Percentiles rank a stretch among this genome's conserved stretches.
Evolutionary conservation across 2,888 invertebrate genomes (phyloP).

Genomic region (Harpagoxenus sublaevis): DNA sequence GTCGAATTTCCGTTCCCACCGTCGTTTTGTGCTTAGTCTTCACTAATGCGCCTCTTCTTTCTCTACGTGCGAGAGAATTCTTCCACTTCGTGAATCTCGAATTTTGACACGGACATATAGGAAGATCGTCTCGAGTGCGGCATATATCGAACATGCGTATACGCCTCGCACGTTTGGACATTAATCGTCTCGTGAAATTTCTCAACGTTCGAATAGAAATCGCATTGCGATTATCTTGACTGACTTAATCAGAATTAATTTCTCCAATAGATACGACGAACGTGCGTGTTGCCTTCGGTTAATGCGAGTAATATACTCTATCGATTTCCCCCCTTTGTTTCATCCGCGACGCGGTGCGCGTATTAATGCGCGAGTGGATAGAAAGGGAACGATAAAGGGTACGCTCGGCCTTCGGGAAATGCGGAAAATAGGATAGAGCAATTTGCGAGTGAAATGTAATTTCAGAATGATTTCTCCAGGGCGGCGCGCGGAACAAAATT

Average conservation of each 20-base stretch:
- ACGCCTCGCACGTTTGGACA: background rate
- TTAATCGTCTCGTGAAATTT: background rate
- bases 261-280: background rate
- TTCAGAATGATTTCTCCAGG: constrained; percentile 49
- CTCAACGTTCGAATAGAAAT: constrained; percentile 12
- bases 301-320: constrained; percentile 14
- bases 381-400: constrained; percentile 36
- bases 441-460: constrained; percentile 54
- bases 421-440: constrained; percentile 38
- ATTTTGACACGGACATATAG: constrained; percentile 54
- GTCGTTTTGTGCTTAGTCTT: background rate
- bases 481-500: constrained; percentile 33
- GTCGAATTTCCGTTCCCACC: constrained; percentile 58
- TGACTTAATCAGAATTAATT: constrained; percentile 2
- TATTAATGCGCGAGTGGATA: constrained; percentile 26
- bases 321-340: background rate
- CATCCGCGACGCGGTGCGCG: background rate
- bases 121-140: background rate
- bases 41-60: constrained; percentile 24
- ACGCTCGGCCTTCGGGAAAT: constrained; percentile 39
- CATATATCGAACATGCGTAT: background rate
- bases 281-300: background rate
- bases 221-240: background rate
- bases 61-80: background rate
- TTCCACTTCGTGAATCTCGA: constrained; percentile 62